Base-by-base conservation (phyloP, 2,113 vertebrate genomes). In the Phycodurus eques region DNA sequence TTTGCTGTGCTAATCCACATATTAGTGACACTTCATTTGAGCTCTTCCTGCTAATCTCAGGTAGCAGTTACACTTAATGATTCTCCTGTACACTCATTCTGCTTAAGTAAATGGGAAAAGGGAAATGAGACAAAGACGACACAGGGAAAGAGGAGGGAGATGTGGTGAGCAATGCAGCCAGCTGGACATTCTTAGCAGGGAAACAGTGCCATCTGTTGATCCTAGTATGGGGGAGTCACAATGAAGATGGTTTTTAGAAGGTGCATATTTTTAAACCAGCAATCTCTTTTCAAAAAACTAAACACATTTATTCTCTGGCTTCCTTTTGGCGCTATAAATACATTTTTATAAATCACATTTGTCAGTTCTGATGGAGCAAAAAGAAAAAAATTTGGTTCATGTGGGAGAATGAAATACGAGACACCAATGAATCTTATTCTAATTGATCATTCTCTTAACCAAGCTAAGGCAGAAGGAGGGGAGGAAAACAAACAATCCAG, bases 191-290 rank as follows among this genome's bases (percentile, higher is more conserved):
- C 73, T 86, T 39, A 77, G 83, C 85, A 85, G 89, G 74, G 89
- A 88, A 91, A 92, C 85, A 92, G 86, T 92, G 93, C 93, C 93
- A 93, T 92, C 93, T 94, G 87, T 92, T 90, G 93, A 90, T 78
- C 53, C 43, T 33, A 47, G 6, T 17, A 63, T 73, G 77, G 71
- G 72, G 13, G 78, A 8, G 72, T 42, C 67, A 15, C 42, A 73
- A 54, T 61, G 66, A 72, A 74, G 70, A 62, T 63, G 72, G 65
- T 39, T 22, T 70, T 81, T 12, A 68, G 69, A 66, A 53, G 46
- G 43, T 53, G 39, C 46, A 9, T 66, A 78, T 31, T 75, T 73
- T 84, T 66, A 78, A 78, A 76, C 51, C 63, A 49, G 70, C 5
- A 63, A 27, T 83, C 79, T 75, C 44, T 13, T 17, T 17, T 20